A percentile compares a stretch with the other conserved stretches of the same genome.
Conservation (phyloP, 2,113 vertebrate species). For the Etheostoma spectabile region DNA sequence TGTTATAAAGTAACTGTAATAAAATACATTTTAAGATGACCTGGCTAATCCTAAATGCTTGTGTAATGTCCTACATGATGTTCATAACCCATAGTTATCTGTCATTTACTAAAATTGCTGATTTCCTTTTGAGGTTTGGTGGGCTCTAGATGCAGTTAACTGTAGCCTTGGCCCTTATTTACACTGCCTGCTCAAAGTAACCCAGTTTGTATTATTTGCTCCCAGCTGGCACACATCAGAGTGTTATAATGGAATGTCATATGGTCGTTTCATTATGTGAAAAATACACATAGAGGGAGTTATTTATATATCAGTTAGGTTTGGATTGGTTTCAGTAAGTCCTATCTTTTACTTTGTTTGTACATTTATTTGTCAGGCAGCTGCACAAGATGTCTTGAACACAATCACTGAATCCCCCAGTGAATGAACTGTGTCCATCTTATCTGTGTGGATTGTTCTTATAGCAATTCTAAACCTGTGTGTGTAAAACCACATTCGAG, state of each 20-base stretch:
- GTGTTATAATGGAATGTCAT: too few relatives aligned
- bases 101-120: neutral
- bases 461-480: neutral
- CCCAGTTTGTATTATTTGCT: too few relatives aligned
- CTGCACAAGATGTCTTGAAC: too few relatives aligned
- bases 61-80: neutral
- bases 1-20: conserved; percentile 13
- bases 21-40: conserved; percentile 12
- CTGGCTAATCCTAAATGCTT: neutral
- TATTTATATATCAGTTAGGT: too few relatives aligned
- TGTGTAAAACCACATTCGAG: neutral
- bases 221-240: too few relatives aligned
- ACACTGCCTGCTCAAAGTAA: neutral
- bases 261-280: too few relatives aligned
- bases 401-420: too few relatives aligned
- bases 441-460: neutral
- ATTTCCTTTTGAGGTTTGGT: neutral
- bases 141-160: neutral
- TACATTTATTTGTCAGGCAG: too few relatives aligned
- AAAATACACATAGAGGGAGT: too few relatives aligned
- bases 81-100: neutral
- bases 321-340: too few relatives aligned
- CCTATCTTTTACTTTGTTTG: too few relatives aligned
- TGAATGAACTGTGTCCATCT: neutral
- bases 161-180: neutral